Evolutionary conservation across 2,888 invertebrate genomes (phyloP).

Genomic region (Spodoptera littoralis): DNA sequence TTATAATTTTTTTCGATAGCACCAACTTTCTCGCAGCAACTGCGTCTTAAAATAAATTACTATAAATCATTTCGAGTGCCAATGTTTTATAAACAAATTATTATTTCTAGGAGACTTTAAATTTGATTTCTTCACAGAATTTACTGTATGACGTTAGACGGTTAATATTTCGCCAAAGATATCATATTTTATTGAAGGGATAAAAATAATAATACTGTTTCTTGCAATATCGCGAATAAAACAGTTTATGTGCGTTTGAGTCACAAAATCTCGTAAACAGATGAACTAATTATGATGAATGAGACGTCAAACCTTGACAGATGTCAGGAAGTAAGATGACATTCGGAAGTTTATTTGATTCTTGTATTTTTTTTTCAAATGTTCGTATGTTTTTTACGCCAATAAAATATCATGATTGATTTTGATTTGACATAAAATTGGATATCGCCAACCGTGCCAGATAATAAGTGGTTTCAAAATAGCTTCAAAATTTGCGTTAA

Average conservation of each 20-base stretch:
- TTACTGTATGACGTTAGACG: background rate
- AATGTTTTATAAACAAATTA: slow-evolving; percentile 24
- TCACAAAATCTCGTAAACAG: slow-evolving; percentile 16
- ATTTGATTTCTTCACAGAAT: background rate
- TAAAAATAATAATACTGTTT: slow-evolving; percentile 4
- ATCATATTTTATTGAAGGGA: slow-evolving; percentile 1
- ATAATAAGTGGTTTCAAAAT: background rate
- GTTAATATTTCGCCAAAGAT: slow-evolving; percentile 21
- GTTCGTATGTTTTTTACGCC: background rate
- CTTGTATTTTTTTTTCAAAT: slow-evolving; percentile 2
- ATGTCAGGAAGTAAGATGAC: slow-evolving; percentile 16
- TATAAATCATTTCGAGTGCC: slow-evolving; percentile 19
- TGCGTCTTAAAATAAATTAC: slow-evolving; percentile 13
- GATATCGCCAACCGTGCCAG: too few species aligned
- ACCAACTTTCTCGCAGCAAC: slow-evolving; percentile 27
- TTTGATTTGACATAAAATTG: background rate
- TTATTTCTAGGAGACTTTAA: slow-evolving; percentile 8
- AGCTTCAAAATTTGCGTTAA: slow-evolving; percentile 8
- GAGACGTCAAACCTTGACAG: slow-evolving; percentile 32
- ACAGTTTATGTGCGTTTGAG: slow-evolving; percentile 1
- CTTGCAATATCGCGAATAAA: slow-evolving; percentile 17
- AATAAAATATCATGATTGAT: too few species aligned
- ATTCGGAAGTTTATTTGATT: slow-evolving; percentile 3
- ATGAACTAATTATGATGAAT: slow-evolving; percentile 40
- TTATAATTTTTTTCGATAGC: background rate